Conservation (phyloP, 2,797 vertebrate species). For the Eulemur mongoz region DNA sequence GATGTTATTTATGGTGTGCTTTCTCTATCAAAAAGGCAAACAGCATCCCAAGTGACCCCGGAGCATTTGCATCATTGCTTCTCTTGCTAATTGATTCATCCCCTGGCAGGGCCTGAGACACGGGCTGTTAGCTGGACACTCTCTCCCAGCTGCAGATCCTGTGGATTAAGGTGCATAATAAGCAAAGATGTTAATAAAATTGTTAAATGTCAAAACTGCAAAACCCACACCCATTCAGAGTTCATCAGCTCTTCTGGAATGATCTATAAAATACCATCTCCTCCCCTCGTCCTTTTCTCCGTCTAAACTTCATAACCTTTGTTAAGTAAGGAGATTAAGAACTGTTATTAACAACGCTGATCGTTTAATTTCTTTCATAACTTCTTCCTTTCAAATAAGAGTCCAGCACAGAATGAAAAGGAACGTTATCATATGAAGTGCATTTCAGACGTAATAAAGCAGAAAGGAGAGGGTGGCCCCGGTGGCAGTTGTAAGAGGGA, state of each 20-base stretch:
- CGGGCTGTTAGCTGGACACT: constrained; percentile 54
- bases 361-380: constrained; percentile 78
- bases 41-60: constrained; percentile 67
- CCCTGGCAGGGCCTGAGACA: constrained; percentile 58
- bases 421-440: constrained; percentile 85
- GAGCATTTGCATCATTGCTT: constrained; percentile 73
- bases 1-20: constrained; percentile 78
- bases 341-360: constrained; percentile 52
- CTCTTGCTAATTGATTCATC: constrained; percentile 76
- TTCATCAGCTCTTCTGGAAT: constrained; percentile 62
- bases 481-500: constrained; percentile 92
- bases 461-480: constrained; percentile 90
- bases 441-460: constrained; percentile 85
- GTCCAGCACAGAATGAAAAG: constrained; percentile 77
- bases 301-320: constrained; percentile 69
- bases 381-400: constrained; percentile 76
- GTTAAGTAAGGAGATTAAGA: constrained; percentile 66
- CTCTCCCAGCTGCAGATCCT: neutral
- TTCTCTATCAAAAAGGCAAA: constrained; percentile 81
- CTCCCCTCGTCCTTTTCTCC: constrained; percentile 50
- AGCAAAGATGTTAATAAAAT: constrained; percentile 75
- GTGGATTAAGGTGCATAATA: constrained; percentile 44
- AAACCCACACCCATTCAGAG: constrained; percentile 23
- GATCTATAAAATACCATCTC: constrained; percentile 39
- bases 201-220: constrained; percentile 69